phyloP scores from a whole-genome alignment of 2,797 vertebrate species.

The Alca torda region DNA sequence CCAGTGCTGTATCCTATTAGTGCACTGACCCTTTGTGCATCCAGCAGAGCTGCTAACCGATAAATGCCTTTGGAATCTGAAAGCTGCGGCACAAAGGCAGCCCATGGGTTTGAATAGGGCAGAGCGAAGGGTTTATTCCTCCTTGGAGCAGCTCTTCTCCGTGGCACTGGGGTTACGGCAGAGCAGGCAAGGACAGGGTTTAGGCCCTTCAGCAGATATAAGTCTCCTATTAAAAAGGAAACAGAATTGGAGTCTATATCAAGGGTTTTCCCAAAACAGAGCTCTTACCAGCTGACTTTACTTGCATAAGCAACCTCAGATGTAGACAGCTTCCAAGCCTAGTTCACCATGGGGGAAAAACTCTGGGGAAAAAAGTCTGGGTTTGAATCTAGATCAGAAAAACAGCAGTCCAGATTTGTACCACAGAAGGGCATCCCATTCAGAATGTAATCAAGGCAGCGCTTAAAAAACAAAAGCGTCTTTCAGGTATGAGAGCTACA shows the following conservation, averaged over 20 bases:
- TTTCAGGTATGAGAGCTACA: neutral
- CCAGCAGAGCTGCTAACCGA: slow-evolving; percentile 61
- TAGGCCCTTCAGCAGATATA: neutral
- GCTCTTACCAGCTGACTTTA: neutral
- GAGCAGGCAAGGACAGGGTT: neutral
- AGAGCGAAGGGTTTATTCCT: slow-evolving; percentile 13
- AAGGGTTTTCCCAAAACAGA: neutral
- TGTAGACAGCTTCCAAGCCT: neutral
- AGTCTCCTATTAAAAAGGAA: neutral
- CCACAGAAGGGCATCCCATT: neutral
- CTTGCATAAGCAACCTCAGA: neutral
- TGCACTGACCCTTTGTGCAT: slow-evolving; percentile 59
- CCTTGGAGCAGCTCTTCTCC: neutral
- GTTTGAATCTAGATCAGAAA: neutral
- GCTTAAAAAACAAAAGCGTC: neutral
- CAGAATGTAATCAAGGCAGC: neutral
- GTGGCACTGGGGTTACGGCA: neutral
- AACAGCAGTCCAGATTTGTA: neutral
- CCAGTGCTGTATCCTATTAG: slow-evolving; percentile 56
- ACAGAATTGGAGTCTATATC: neutral
- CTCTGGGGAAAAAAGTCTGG: neutral
- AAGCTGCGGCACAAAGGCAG: slow-evolving; percentile 52
- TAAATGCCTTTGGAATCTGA: slow-evolving; percentile 58
- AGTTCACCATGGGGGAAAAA: neutral
- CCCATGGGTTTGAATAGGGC: slow-evolving; percentile 29